A percentile compares a stretch with the other conserved stretches of the same genome.
These are phyloP conservation scores for Cordilura impudica DNA, from an alignment of 2,888 invertebrate genomes.

Conservation along the genomic window DNA sequence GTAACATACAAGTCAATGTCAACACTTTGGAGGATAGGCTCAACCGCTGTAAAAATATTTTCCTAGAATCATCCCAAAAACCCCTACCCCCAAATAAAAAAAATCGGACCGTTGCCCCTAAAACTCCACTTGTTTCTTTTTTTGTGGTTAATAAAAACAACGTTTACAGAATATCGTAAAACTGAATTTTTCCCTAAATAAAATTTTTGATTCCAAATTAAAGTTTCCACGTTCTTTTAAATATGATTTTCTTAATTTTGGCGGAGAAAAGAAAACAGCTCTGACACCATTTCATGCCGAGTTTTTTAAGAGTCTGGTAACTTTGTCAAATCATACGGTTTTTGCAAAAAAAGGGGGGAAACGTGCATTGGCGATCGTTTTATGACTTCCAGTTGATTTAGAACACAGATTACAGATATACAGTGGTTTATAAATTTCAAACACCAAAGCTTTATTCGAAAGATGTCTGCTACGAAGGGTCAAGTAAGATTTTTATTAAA, in stretches of 20 bases:
- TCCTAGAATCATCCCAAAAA: no score
- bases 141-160: not conserved
- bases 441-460: not conserved
- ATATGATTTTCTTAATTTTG: no score
- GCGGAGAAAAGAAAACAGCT: conserved; percentile 11
- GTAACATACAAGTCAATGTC: no score
- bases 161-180: no score
- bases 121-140: not conserved
- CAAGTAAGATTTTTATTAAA: conserved; percentile 64
- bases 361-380: no score
- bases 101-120: no score
- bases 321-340: not conserved
- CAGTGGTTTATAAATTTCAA: not conserved
- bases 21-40: no score
- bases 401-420: not conserved
- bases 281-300: not conserved
- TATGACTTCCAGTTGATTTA: not conserved
- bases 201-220: no score
- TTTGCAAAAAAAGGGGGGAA: not conserved
- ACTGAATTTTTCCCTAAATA: no score
- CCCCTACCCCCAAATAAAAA: no score
- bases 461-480: conserved; percentile 67
- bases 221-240: no score
- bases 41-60: no score
- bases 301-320: not conserved